Percentiles rank a stretch among this genome's conserved stretches.
Evolutionary conservation across 2,888 invertebrate genomes (phyloP).

Genomic region (Nebria salina): DNA sequence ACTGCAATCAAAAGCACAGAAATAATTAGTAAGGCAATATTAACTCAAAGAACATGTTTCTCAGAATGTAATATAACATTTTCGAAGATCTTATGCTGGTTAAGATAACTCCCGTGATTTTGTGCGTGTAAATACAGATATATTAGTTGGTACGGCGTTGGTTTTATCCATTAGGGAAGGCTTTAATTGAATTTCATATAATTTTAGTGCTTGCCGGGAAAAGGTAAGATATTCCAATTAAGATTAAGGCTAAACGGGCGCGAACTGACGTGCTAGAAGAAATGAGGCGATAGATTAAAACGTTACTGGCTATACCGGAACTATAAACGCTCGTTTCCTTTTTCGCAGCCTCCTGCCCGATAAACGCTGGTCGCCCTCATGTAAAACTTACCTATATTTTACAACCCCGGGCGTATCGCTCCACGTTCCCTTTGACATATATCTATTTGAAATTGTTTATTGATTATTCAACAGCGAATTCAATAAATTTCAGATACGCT

Average conservation of each 20-base stretch:
- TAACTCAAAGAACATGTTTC: no score
- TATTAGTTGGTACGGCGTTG: background rate
- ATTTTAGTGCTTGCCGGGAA: constrained; percentile 8
- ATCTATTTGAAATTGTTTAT: constrained; percentile 1
- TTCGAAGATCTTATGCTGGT: background rate
- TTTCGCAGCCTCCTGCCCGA: background rate
- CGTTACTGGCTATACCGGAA: background rate
- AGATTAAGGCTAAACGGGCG: background rate
- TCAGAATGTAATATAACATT: no score
- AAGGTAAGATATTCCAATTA: constrained; percentile 18
- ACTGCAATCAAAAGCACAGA: no score
- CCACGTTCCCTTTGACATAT: background rate
- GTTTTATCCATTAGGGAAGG: background rate
- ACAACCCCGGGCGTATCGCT: background rate
- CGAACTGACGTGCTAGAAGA: background rate
- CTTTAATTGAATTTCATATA: constrained; percentile 11
- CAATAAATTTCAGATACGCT: background rate
- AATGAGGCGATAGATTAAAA: constrained; percentile 1
- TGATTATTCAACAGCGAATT: background rate
- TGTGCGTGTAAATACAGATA: background rate
- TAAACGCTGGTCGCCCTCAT: background rate
- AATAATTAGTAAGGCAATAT: no score
- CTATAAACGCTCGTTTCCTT: background rate
- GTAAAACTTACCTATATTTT: background rate
- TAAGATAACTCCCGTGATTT: background rate